Percentiles rank a stretch among this genome's conserved stretches.
phyloP scores from a whole-genome alignment of 2,113 vertebrate genomes.

The Symphodus melops region DNA sequence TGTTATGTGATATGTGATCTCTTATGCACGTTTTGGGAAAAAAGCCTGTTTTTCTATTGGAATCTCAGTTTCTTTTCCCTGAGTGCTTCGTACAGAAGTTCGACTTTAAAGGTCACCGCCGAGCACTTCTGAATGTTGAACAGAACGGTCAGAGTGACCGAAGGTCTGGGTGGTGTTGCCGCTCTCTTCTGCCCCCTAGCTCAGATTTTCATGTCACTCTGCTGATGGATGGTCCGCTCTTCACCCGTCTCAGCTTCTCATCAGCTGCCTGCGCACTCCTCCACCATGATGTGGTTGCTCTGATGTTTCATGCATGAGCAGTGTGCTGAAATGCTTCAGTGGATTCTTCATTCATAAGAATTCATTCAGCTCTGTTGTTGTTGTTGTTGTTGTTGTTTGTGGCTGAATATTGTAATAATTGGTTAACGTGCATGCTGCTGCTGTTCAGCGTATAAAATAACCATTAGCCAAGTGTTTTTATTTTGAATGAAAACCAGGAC shows the following conservation, averaged over 20 bases:
- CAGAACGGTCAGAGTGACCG: background rate
- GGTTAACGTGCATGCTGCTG: background rate
- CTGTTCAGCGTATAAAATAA: background rate
- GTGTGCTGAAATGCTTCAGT: slow-evolving; percentile 22
- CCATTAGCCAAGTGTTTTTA: background rate
- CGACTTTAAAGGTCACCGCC: background rate
- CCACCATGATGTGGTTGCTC: slow-evolving; percentile 18
- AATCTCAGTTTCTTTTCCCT: background rate
- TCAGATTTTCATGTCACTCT: background rate
- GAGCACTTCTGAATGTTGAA: background rate
- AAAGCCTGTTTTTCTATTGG: too few relatives aligned
- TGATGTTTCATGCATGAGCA: slow-evolving; percentile 58
- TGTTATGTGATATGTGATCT: background rate
- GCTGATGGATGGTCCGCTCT: slow-evolving; percentile 18
- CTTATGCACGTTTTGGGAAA: background rate
- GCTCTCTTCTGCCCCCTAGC: slow-evolving; percentile 13
- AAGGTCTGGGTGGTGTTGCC: background rate
- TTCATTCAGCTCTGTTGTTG: background rate
- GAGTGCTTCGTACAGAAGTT: background rate
- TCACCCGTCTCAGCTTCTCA: slow-evolving; percentile 47
- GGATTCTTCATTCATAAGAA: slow-evolving; percentile 3
- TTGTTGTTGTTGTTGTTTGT: slow-evolving; percentile 18
- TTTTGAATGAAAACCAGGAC: background rate
- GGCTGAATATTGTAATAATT: slow-evolving; percentile 17
- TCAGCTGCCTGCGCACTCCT: slow-evolving; percentile 32